Base-by-base conservation (phyloP, 2,797 vertebrate species). In the Enteromius fasciolatus region DNA sequence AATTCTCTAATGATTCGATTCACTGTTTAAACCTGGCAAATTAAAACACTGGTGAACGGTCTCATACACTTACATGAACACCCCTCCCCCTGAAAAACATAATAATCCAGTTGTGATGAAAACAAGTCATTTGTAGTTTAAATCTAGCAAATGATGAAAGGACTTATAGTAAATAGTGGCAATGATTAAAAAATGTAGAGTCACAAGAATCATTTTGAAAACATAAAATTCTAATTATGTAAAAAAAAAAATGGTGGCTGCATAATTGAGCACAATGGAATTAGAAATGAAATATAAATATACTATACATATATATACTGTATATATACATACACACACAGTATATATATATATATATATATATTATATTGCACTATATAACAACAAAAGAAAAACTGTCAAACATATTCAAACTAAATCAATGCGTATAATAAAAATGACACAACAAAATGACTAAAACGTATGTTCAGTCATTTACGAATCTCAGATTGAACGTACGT, bases 401-500 rank as follows among this genome's bases (percentile, higher is more conserved):
- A 4, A 23, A 23, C 3, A 23, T 11, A 52, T 52, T 12, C n/a
- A 23, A 57, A 23, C n/a, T n/a, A 57, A 57, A 50, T 50, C 18
- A 50, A 57, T 57, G 54, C 10, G 20, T 15, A 8, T 14, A 63
- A 17, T 31, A 31, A 63, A 31, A 31, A 17, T 17, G 2, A 31
- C 3, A 31, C 25, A 15, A 28, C 23, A 63, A 31, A 31, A 31
- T 63, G 7, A 28, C 59, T 28, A 31, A 61, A 61, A 61, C 10
- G 1, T 9, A 33, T 20, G 20, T 75, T 81, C 69, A 72, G 81
- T 72, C 33, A 64, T 33, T 69, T 75, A 46, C 25, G 18, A 36
- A 57, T 67, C 54, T 57, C 18, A 18, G 78, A 54, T 67, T 18
- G 83, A 84, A 66, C 52, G 69, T 68, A 82, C 83, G 20, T 78